phyloP scores from a whole-genome alignment of 2,797 vertebrate species.

The Nothura maculosa region DNA sequence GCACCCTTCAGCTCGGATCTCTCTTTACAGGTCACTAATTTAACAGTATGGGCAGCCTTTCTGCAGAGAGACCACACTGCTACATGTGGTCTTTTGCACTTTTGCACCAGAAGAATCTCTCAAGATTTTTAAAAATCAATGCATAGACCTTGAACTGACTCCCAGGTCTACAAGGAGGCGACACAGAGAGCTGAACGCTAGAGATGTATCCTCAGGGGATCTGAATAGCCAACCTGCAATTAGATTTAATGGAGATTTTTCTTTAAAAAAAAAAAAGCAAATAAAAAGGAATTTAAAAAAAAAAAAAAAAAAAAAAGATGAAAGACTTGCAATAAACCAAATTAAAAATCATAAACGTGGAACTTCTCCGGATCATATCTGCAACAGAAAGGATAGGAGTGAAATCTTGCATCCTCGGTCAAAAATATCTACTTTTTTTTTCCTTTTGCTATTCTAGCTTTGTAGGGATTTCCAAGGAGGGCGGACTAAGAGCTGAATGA shows the following conservation, averaged over 20 bases:
- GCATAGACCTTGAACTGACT: background rate
- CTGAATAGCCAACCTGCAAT: background rate
- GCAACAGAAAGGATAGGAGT: background rate
- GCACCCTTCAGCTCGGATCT: background rate
- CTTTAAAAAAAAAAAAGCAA: too few species aligned
- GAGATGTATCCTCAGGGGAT: background rate
- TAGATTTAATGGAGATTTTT: background rate
- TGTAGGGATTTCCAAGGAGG: background rate
- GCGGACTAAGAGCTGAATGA: background rate
- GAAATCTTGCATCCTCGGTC: background rate
- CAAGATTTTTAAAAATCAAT: background rate
- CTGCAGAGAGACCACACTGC: rapidly evolving
- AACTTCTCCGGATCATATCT: background rate
- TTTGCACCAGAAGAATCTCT: background rate
- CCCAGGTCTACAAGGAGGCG: background rate
- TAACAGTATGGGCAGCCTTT: background rate
- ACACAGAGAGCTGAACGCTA: rapidly evolving
- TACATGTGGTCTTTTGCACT: rapidly evolving
- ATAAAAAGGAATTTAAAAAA: too few species aligned
- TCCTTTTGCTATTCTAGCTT: background rate
- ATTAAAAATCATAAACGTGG: too few species aligned
- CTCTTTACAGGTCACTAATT: background rate
- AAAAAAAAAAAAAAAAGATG: too few species aligned
- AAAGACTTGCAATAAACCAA: too few species aligned
- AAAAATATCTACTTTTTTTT: background rate